Percentiles rank a stretch among this genome's conserved stretches.
Evolutionary conservation across 2,888 invertebrate genomes (phyloP).

Genomic region (Thyatira batis): DNA sequence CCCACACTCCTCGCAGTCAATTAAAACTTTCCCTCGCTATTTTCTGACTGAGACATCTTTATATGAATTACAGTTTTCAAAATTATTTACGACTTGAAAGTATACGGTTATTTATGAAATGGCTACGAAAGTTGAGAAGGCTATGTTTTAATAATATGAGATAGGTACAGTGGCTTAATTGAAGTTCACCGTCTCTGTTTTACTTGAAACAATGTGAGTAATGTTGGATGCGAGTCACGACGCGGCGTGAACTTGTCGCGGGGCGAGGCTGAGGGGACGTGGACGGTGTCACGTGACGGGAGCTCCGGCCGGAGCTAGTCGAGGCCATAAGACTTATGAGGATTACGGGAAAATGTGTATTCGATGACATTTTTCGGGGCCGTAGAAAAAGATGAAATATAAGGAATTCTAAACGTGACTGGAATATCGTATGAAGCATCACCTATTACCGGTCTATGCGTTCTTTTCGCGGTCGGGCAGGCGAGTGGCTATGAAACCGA

Average conservation of each 20-base stretch:
- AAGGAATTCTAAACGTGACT: slow-evolving; percentile 81
- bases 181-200: slow-evolving; percentile 48
- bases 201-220: slow-evolving; percentile 37
- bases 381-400: slow-evolving; percentile 82
- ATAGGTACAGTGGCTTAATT: slow-evolving; percentile 53
- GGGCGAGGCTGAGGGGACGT: slow-evolving; percentile 25
- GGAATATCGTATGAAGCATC: slow-evolving; percentile 71
- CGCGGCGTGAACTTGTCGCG: slow-evolving; percentile 63
- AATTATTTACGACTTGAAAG: background rate
- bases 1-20: slow-evolving; percentile 54
- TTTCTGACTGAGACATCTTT: slow-evolving; percentile 20
- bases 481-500: slow-evolving; percentile 74
- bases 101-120: background rate
- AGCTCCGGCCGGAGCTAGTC: slow-evolving; percentile 53
- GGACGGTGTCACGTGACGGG: slow-evolving; percentile 48
- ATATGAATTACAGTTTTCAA: background rate
- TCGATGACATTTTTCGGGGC: slow-evolving; percentile 82
- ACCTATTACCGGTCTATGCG: slow-evolving; percentile 79
- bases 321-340: slow-evolving; percentile 79
- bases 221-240: slow-evolving; percentile 70
- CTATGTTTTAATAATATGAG: background rate
- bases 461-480: slow-evolving; percentile 76
- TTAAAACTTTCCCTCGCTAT: slow-evolving; percentile 59
- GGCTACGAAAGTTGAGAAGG: background rate
- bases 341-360: slow-evolving; percentile 82